These are phyloP conservation scores for Galerucella nymphaeae DNA, from an alignment of 2,888 invertebrate genomes.

Conservation along the genomic window DNA sequence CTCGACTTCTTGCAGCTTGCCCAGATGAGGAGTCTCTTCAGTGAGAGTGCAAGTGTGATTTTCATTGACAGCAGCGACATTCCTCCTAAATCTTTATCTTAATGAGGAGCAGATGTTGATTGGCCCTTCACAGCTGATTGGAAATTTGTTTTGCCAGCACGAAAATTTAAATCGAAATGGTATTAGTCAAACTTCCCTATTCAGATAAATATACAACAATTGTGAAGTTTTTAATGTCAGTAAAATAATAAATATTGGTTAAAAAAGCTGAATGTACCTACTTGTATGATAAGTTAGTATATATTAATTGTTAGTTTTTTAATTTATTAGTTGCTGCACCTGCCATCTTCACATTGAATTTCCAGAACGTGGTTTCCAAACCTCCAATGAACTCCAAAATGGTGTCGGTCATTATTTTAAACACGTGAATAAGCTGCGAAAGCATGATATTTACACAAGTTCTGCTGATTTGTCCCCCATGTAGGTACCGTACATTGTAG, in stretches of 20 bases:
- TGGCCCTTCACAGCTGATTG: no score
- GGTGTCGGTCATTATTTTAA: neutral
- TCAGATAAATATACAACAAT: neutral
- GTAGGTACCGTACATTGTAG: neutral
- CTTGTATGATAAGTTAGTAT: conserved; percentile 13
- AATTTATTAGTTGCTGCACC: neutral
- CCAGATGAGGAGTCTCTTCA: no score
- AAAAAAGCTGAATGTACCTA: conserved; percentile 11
- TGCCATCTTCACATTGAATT: no score
- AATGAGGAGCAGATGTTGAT: no score
- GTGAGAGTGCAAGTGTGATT: no score
- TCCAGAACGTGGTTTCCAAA: neutral
- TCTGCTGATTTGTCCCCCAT: neutral
- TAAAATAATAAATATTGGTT: neutral
- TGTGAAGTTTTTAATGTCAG: neutral
- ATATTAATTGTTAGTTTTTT: conserved; percentile 16
- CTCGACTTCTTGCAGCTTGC: no score
- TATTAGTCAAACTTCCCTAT: no score
- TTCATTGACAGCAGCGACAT: no score
- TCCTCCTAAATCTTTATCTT: no score
- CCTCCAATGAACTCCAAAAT: neutral
- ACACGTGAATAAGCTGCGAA: conserved; percentile 9
- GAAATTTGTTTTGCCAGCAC: no score
- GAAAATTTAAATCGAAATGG: no score
- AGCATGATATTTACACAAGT: conserved; percentile 7